Evolutionary conservation across 2,113 vertebrate species (phyloP).

Genomic region (Siniperca chuatsi): DNA sequence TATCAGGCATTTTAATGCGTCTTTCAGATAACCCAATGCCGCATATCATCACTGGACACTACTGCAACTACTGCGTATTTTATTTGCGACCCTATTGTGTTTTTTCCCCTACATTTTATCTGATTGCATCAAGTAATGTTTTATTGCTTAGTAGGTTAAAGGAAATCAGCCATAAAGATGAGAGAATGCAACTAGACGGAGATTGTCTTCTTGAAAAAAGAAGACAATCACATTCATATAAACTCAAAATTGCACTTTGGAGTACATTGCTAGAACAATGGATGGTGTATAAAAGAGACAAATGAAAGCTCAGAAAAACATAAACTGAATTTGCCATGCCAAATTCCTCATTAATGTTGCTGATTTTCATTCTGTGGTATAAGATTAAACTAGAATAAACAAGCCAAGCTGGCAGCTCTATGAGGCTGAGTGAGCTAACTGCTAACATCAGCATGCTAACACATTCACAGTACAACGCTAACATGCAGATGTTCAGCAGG

Average conservation of each 20-base stretch:
- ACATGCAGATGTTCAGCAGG: background rate
- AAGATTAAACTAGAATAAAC: background rate
- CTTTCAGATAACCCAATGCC: constrained; percentile 28
- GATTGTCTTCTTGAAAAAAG: background rate
- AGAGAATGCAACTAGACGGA: background rate
- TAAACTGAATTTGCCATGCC: background rate
- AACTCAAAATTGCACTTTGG: background rate
- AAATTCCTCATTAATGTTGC: background rate
- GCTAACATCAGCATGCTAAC: no score
- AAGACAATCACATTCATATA: background rate
- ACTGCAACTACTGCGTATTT: background rate
- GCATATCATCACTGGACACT: background rate
- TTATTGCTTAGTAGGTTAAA: constrained; percentile 1
- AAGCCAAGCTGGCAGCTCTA: background rate
- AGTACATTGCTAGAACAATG: background rate
- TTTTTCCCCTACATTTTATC: no score
- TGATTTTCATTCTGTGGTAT: background rate
- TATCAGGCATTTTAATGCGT: constrained; percentile 2
- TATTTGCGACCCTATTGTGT: background rate
- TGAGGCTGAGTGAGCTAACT: no score
- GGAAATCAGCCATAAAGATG: background rate
- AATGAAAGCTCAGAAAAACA: background rate
- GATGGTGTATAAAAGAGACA: background rate
- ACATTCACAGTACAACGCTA: background rate
- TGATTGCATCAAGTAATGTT: background rate